Percentiles rank a stretch among this genome's conserved stretches.
These are phyloP conservation scores for Volucella inanis DNA, from an alignment of 2,888 invertebrate species.

Conservation along the genomic window DNA sequence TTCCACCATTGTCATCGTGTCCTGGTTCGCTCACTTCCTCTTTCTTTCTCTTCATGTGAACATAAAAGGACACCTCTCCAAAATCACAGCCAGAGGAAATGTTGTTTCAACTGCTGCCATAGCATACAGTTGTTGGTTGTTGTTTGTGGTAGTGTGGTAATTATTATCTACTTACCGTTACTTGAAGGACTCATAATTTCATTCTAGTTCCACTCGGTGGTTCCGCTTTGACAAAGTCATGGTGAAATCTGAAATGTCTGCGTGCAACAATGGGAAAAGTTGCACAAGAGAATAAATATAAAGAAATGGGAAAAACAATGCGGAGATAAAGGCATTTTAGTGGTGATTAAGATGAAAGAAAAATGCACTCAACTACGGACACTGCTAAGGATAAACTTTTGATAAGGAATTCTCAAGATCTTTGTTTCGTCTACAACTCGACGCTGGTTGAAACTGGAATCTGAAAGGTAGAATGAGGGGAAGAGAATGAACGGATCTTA, in stretches of 20 bases:
- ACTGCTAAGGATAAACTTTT: constrained; percentile 65
- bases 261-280: constrained; percentile 55
- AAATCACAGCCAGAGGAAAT: constrained; percentile 44
- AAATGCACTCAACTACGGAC: constrained; percentile 66
- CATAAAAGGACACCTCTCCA: constrained; percentile 20
- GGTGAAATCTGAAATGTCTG: constrained; percentile 33
- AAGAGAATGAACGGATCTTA: background rate
- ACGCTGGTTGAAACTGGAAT: background rate
- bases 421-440: constrained; percentile 25
- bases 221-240: constrained; percentile 44
- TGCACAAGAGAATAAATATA: constrained; percentile 17
- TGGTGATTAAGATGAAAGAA: constrained; percentile 70
- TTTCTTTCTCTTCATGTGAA: background rate
- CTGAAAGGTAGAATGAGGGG: background rate
- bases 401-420: constrained; percentile 48
- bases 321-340: constrained; percentile 69
- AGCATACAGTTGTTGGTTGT: background rate
- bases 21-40: background rate
- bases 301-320: constrained; percentile 58
- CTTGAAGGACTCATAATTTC: constrained; percentile 69
- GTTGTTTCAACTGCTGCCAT: background rate
- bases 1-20: constrained; percentile 2
- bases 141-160: constrained; percentile 52
- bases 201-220: constrained; percentile 51
- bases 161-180: constrained; percentile 70